Conservation (phyloP, 2,113 vertebrate species). For the Oryzias melastigma region DNA sequence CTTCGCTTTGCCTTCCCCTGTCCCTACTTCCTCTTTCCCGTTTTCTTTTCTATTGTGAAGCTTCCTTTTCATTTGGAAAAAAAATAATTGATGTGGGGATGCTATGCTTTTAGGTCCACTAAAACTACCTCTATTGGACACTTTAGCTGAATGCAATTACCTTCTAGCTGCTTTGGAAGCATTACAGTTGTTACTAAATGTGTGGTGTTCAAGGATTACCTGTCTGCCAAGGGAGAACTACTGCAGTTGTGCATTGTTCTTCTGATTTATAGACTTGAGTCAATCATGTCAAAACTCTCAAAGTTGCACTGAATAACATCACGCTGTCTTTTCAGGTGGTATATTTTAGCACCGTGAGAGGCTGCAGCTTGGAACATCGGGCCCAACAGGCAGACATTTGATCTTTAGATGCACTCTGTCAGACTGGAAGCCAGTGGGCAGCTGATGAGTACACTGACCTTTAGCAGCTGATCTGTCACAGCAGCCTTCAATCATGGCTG, state of each 20-base stretch:
- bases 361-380: conserved; percentile 22
- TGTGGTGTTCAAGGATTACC: background rate
- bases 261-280: background rate
- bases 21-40: conserved; percentile 12
- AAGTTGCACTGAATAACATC: conserved; percentile 17
- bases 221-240: conserved; percentile 6
- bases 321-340: conserved; percentile 16
- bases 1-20: conserved; percentile 39
- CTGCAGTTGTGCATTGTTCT: conserved; percentile 10
- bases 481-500: conserved; percentile 56
- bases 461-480: conserved; percentile 52
- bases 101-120: conserved; percentile 15
- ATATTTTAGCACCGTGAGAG: conserved; percentile 21
- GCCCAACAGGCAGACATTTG: conserved; percentile 48
- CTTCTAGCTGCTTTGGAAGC: background rate
- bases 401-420: conserved; percentile 62
- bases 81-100: conserved; percentile 40
- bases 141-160: conserved; percentile 20
- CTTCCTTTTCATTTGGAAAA: conserved; percentile 45
- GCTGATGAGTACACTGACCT: conserved; percentile 65
- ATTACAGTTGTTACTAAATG: background rate
- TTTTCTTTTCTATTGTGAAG: conserved; percentile 6
- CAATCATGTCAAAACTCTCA: conserved; percentile 2
- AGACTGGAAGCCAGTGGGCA: conserved; percentile 52
- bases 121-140: conserved; percentile 16